Evolutionary conservation across 2,797 vertebrate species (phyloP).

Genomic region (Eurystomus glaucurus): DNA sequence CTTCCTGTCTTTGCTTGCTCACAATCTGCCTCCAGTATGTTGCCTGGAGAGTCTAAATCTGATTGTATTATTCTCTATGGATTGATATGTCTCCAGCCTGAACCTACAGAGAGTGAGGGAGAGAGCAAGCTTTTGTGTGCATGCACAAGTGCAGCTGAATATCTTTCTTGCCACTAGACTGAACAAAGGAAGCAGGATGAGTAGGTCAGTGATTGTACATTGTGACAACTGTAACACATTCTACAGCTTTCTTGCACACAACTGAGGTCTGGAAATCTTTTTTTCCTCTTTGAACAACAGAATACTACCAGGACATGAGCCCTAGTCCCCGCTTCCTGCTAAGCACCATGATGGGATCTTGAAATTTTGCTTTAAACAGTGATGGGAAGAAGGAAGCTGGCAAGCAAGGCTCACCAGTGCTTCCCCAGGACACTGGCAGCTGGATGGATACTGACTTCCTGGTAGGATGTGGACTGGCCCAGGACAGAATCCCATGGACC

Average conservation of each 20-base stretch:
- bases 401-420: neutral
- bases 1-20: neutral
- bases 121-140: neutral
- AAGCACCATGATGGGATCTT: neutral
- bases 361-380: neutral
- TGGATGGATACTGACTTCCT: neutral
- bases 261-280: neutral
- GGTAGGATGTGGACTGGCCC: accelerated
- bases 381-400: neutral
- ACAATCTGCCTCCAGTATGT: neutral
- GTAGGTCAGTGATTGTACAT: neutral
- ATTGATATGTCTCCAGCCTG: neutral
- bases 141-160: neutral
- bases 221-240: neutral
- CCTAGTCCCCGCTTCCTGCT: neutral
- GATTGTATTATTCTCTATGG: neutral
- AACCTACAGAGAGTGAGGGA: neutral
- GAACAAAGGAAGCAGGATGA: neutral
- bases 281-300: neutral
- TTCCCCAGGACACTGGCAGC: neutral
- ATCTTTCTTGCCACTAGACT: neutral
- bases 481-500: neutral
- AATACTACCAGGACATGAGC: neutral
- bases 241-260: neutral
- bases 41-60: neutral